These are phyloP conservation scores for Chlorodrepanis virens DNA, from an alignment of 2,113 vertebrate species.

Conservation along the genomic window DNA sequence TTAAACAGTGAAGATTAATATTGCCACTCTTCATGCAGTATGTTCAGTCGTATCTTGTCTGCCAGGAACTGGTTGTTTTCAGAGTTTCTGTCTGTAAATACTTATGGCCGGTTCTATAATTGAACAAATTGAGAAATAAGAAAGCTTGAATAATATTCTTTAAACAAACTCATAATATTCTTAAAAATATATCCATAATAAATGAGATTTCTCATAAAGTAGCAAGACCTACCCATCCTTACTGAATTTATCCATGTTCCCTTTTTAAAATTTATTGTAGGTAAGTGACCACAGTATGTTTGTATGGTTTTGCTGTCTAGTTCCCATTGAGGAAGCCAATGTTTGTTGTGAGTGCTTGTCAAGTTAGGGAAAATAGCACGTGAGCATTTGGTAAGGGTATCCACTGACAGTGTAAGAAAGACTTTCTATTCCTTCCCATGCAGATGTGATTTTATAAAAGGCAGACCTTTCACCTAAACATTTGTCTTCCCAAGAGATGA, in stretches of 20 bases:
- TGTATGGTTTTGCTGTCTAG: background rate
- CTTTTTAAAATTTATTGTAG: background rate
- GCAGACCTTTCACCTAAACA: background rate
- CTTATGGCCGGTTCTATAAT: background rate
- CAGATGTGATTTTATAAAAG: background rate
- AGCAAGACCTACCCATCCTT: background rate
- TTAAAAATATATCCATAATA: background rate
- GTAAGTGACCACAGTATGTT: background rate
- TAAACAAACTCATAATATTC: background rate
- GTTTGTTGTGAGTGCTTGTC: background rate
- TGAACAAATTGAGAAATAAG: conserved; percentile 11
- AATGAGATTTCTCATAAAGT: background rate
- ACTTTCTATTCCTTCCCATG: background rate
- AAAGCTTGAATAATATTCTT: background rate
- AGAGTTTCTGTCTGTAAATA: conserved; percentile 15
- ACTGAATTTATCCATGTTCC: background rate
- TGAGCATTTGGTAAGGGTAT: background rate
- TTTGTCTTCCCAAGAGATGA: background rate
- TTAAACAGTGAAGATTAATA: conserved; percentile 30
- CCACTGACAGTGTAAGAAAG: background rate
- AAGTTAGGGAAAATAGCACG: background rate
- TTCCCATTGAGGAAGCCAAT: background rate
- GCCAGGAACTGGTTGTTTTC: conserved; percentile 36
- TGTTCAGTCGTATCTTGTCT: conserved; percentile 21
- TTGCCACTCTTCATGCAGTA: background rate